Evolutionary conservation across 2,888 invertebrate species (phyloP).

Genomic region (Andricus curvator): DNA sequence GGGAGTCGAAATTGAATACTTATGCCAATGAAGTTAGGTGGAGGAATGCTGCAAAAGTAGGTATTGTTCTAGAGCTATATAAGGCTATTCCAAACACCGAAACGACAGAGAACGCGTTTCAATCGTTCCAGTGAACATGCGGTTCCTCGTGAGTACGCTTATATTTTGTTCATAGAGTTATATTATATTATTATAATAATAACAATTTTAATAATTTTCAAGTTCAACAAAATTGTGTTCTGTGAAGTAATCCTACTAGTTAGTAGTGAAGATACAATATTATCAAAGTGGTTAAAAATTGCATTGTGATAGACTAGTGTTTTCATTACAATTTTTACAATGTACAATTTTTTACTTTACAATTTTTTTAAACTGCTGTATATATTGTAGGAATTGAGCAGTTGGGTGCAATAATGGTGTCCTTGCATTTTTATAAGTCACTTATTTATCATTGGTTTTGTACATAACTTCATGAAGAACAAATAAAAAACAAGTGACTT

Average conservation of each 20-base stretch:
- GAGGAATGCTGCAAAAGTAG: conserved; percentile 38
- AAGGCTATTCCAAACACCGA: conserved; percentile 32
- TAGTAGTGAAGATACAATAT: too few relatives aligned
- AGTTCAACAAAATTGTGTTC: conserved; percentile 4
- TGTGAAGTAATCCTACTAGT: conserved; percentile 1
- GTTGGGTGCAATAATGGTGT: too few relatives aligned
- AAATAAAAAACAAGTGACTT: too few relatives aligned
- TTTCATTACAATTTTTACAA: too few relatives aligned
- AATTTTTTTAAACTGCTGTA: too few relatives aligned
- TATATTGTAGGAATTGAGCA: too few relatives aligned
- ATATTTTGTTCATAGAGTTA: not conserved
- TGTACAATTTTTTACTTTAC: too few relatives aligned
- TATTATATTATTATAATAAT: not conserved
- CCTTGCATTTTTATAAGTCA: too few relatives aligned
- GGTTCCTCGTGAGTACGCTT: conserved; percentile 23
- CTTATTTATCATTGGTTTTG: too few relatives aligned
- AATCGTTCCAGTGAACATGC: conserved; percentile 31
- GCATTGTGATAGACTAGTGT: too few relatives aligned
- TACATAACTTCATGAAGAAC: too few relatives aligned
- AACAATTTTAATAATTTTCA: not conserved
- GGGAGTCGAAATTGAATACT: conserved; percentile 28
- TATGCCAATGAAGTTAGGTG: conserved; percentile 29
- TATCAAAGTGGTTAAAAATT: too few relatives aligned
- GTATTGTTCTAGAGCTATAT: conserved; percentile 36
- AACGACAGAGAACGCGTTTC: conserved; percentile 26